Base-by-base conservation (phyloP, 2,888 invertebrate genomes). In the Polymixis flavicincta region DNA sequence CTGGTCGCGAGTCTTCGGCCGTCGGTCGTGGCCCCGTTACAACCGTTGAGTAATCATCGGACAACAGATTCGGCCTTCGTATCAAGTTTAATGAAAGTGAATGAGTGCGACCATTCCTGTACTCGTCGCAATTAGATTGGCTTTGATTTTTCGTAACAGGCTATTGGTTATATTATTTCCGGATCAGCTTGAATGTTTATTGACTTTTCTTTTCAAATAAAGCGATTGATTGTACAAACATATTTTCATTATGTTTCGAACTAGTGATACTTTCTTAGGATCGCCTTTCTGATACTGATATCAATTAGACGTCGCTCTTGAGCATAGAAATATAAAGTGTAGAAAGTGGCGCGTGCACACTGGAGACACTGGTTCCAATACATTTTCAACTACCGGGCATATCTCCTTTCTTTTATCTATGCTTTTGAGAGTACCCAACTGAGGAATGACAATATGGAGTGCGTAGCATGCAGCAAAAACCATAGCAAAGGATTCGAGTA, bases 21-120 rank as follows among this genome's bases (percentile, higher is more conserved):
- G 45, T 32, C 68, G 55, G 42, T 64, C 57, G 72, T 63, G 78
- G 69, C 80, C 82, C 74, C 73, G 82, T 84, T 82, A 71, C 63
- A 22, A 54, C 37, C 64, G 82, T 82, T 87, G 82, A 81, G 75
- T 80, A 84, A 86, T 81, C 57, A 82, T 71, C 70, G 37, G 28
- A 67, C 83, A 81, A 78, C 79, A 64, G 68, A 66, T 85, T 74
- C 71, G 87, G 71, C 87, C 87, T 87, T 87, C 84, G 79, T 37
- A 75, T 57, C 69, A 72, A 82, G 67, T 85, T 74, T 74, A 78
- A 85, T 82, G 88, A 87, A 85, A 89, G 89, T 75, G 77, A 86
- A 71, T 71, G 63, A 74, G 64, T 59, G 63, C 55, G 45, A 55
- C 50, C 68, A 48, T 71, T 70, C 71, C 59, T 68, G 60, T 73